Percentiles rank a stretch among this genome's conserved stretches.
phyloP scores from a whole-genome alignment of 2,113 vertebrate genomes.

The Oryzias melastigma region DNA sequence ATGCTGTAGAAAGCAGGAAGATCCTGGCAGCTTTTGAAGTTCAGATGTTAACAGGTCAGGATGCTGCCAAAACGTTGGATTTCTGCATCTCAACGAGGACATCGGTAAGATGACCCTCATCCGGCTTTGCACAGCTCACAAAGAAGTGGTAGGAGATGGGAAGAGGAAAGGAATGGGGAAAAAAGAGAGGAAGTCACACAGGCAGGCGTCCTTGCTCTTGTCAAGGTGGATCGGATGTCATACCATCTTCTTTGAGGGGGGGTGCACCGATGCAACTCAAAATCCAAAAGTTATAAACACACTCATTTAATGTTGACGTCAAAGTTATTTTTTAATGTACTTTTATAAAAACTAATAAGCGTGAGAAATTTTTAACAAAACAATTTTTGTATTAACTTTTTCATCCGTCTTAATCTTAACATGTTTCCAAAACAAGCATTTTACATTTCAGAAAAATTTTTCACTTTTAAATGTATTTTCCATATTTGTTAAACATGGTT shows the following conservation, averaged over 20 bases:
- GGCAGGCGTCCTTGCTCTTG: constrained; percentile 27
- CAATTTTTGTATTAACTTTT: too few species aligned
- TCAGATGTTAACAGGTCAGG: constrained; percentile 58
- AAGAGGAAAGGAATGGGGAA: constrained; percentile 54
- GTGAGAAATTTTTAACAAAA: too few species aligned
- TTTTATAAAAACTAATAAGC: too few species aligned
- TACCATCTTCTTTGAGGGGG: constrained; percentile 27
- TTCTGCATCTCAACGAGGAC: constrained; percentile 63
- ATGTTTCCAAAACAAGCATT: too few species aligned
- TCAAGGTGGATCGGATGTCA: constrained; percentile 42
- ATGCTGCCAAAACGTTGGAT: constrained; percentile 64
- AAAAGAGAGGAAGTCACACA: constrained; percentile 57
- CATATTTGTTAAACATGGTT: too few species aligned
- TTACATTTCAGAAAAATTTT: too few species aligned
- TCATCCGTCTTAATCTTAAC: too few species aligned
- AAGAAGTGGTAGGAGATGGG: constrained; percentile 52
- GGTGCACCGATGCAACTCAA: constrained; percentile 15
- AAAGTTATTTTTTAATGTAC: too few species aligned
- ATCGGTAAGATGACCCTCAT: constrained; percentile 74
- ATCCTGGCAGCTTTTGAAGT: constrained; percentile 54
- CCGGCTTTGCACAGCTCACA: constrained; percentile 59
- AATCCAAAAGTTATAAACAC: not conserved
- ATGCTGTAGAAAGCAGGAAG: constrained; percentile 35
- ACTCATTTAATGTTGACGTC: too few species aligned
- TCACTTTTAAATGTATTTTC: too few species aligned